Percentiles rank a stretch among this genome's conserved stretches.
phyloP scores from a whole-genome alignment of 2,797 vertebrate genomes.

The Fistularia tabacaria region DNA sequence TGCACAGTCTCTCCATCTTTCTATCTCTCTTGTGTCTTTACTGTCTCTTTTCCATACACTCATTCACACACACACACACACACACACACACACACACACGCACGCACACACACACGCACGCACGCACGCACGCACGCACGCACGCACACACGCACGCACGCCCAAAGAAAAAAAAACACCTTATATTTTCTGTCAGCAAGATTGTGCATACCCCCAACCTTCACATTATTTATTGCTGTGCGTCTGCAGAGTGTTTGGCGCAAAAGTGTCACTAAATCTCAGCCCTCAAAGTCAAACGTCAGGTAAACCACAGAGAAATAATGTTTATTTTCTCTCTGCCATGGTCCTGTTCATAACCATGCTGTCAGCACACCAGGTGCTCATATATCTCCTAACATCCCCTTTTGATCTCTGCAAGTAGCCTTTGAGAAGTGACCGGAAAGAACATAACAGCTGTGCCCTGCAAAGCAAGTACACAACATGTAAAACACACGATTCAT shows the following conservation, averaged over 20 bases:
- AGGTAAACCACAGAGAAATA: constrained; percentile 78
- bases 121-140: constrained; percentile 22
- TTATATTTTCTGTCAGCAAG: constrained; percentile 68
- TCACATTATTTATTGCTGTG: constrained; percentile 77
- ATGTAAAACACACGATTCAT: too few species aligned
- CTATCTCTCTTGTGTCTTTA: constrained; percentile 27
- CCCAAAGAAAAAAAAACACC: constrained; percentile 41
- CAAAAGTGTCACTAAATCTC: constrained; percentile 79
- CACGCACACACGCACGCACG: too few species aligned
- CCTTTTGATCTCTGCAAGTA: constrained; percentile 59
- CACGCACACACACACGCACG: constrained; percentile 3
- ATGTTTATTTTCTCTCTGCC: constrained; percentile 81
- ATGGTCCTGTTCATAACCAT: constrained; percentile 72
- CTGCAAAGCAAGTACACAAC: too few species aligned
- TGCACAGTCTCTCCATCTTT: constrained; percentile 43
- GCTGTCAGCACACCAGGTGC: constrained; percentile 57
- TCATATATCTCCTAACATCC: constrained; percentile 63
- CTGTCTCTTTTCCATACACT: constrained; percentile 27
- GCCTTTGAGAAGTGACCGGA: constrained; percentile 52
- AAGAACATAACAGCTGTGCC: constrained; percentile 18
- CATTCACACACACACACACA: constrained; percentile 31
- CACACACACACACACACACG: neutral
- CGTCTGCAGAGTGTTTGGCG: constrained; percentile 72
- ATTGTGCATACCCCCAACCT: constrained; percentile 75
- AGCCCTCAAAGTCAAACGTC: constrained; percentile 82